A percentile compares a stretch with the other conserved stretches of the same genome.
phyloP scores from a whole-genome alignment of 2,113 vertebrate genomes.

The Leptocoma aspasia region DNA sequence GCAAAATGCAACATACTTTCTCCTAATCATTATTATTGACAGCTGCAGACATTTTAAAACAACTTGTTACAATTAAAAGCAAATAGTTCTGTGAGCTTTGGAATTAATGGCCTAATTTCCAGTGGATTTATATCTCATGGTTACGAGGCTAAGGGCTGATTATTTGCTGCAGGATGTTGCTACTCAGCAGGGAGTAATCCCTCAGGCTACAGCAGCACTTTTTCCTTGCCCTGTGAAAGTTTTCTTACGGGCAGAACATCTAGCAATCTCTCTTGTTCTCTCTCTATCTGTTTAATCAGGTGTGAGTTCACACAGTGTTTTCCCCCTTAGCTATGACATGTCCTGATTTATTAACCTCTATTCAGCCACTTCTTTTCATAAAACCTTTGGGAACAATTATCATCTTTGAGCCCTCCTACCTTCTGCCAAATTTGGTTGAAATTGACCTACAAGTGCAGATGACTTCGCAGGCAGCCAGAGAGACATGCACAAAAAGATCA shows the following conservation, averaged over 20 bases:
- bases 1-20: not conserved
- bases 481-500: not conserved
- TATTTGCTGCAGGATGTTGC: constrained; percentile 21
- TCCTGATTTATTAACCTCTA: constrained; percentile 22
- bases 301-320: constrained; percentile 39
- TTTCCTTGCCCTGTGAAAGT: constrained; percentile 49
- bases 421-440: constrained; percentile 6
- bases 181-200: not conserved
- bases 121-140: not conserved
- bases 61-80: constrained; percentile 32
- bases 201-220: not conserved
- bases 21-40: not conserved
- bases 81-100: not conserved
- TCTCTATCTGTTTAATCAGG: constrained; percentile 45
- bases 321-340: not conserved
- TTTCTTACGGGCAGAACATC: constrained; percentile 15
- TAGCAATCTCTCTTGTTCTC: constrained; percentile 6
- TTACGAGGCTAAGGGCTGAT: not conserved
- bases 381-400: not conserved
- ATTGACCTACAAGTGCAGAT: not conserved
- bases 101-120: constrained; percentile 14
- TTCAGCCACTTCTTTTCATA: not conserved
- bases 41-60: not conserved
- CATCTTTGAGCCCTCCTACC: not conserved
- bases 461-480: not conserved